Evolutionary conservation across 1,140 invertebrate species (phyloP).

Genomic region (Trichonephila inaurata): DNA sequence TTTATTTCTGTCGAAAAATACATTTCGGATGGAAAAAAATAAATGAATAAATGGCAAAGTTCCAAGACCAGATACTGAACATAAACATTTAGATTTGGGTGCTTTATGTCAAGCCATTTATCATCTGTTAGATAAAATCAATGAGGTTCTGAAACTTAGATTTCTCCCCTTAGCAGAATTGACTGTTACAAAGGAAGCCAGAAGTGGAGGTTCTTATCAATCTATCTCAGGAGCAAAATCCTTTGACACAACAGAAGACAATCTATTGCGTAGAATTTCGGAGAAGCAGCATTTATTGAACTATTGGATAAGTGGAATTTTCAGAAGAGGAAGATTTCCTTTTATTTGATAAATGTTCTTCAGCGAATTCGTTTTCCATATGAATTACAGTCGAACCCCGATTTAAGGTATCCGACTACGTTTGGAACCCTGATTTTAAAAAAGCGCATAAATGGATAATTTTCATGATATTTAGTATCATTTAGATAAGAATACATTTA

Average conservation of each 20-base stretch:
- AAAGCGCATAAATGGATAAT: too few relatives aligned
- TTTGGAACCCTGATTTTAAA: too few relatives aligned
- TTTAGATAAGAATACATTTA: too few relatives aligned
- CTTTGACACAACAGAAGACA: neutral
- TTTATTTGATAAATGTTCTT: too few relatives aligned
- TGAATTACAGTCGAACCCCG: too few relatives aligned
- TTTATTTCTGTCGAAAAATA: neutral
- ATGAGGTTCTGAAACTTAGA: neutral
- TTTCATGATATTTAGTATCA: too few relatives aligned
- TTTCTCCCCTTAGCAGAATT: neutral
- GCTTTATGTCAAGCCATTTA: conserved; percentile 27
- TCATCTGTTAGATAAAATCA: conserved; percentile 21
- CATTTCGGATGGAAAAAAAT: neutral
- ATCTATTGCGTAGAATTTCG: neutral
- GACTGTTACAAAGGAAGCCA: neutral
- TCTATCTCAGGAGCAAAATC: neutral
- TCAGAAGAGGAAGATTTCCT: neutral
- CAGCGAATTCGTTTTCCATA: too few relatives aligned
- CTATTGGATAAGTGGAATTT: neutral
- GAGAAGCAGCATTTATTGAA: conserved; percentile 7
- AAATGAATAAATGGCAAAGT: neutral
- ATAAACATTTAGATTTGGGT: neutral
- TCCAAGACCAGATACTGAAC: neutral
- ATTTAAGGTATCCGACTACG: too few relatives aligned
- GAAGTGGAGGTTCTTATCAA: neutral